A percentile compares a stretch with the other conserved stretches of the same genome.
phyloP scores from a whole-genome alignment of 1,140 invertebrate species.

The Macrobrachium rosenbergii region DNA sequence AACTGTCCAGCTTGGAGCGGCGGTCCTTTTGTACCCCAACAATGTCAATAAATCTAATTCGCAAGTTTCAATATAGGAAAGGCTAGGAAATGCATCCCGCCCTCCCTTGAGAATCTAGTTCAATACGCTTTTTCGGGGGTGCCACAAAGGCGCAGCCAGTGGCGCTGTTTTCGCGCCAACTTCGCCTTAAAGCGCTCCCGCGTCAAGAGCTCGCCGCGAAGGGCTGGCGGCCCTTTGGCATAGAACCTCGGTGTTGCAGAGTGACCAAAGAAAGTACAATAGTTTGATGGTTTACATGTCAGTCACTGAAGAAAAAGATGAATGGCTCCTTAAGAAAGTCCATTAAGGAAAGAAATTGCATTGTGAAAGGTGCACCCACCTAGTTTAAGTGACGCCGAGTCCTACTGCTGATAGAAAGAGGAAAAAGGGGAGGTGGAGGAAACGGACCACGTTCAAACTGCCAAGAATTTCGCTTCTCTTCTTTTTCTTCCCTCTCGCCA shows the following conservation, averaged over 20 bases:
- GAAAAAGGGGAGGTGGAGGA: neutral
- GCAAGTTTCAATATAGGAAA: slow-evolving; percentile 61
- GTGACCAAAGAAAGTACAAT: slow-evolving; percentile 59
- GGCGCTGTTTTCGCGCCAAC: neutral
- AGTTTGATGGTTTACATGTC: slow-evolving; percentile 65
- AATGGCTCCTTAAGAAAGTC: slow-evolving; percentile 58
- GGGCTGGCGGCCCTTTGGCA: neutral
- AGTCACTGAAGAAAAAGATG: slow-evolving; percentile 41
- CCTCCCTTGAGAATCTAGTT: slow-evolving; percentile 37
- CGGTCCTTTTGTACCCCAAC: slow-evolving; percentile 61
- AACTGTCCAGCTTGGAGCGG: slow-evolving; percentile 57
- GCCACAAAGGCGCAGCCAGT: slow-evolving; percentile 29
- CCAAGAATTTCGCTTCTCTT: neutral
- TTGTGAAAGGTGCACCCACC: slow-evolving; percentile 35
- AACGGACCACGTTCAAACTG: neutral
- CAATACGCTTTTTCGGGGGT: slow-evolving; percentile 9
- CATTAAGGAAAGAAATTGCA: slow-evolving; percentile 59
- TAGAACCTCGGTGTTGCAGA: neutral
- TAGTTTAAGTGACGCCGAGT: slow-evolving; percentile 14
- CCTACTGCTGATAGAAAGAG: slow-evolving; percentile 14
- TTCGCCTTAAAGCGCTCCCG: slow-evolving; percentile 7
- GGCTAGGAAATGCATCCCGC: slow-evolving; percentile 48
- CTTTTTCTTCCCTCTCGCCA: no score
- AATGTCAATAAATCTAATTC: slow-evolving; percentile 66
- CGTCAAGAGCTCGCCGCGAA: neutral